Conservation (phyloP, 1,140 invertebrate species). For the Drepana arcuata region DNA sequence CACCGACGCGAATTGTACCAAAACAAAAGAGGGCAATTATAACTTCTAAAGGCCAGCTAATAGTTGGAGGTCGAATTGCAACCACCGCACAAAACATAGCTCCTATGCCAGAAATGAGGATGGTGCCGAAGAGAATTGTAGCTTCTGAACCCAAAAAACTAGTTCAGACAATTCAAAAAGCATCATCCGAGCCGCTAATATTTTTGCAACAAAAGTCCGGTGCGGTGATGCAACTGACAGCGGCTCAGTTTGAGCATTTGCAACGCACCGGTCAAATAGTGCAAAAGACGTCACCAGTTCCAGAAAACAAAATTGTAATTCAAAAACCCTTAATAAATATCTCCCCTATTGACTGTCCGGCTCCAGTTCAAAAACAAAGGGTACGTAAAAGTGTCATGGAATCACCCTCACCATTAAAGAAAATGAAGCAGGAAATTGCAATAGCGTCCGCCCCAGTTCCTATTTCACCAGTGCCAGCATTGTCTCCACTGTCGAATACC, state of each 20-base stretch:
- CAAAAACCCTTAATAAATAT: conserved; percentile 57
- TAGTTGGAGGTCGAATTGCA: conserved; percentile 48
- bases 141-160: conserved; percentile 47
- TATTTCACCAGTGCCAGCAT: conserved; percentile 19
- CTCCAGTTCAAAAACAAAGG: conserved; percentile 35
- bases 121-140: conserved; percentile 41
- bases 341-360: conserved; percentile 25
- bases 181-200: conserved; percentile 46
- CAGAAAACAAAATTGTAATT: conserved; percentile 48
- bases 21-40: conserved; percentile 64
- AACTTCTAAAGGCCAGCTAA: conserved; percentile 71
- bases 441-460: conserved; percentile 28
- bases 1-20: conserved; percentile 46
- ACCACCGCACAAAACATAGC: conserved; percentile 66
- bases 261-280: conserved; percentile 63
- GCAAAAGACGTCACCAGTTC: conserved; percentile 34
- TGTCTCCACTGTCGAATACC: conserved; percentile 26
- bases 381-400: conserved; percentile 29
- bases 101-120: conserved; percentile 49
- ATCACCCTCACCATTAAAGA: conserved; percentile 37
- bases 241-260: conserved; percentile 65
- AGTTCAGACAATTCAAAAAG: conserved; percentile 46
- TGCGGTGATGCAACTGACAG: conserved; percentile 58
- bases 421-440: conserved; percentile 44
- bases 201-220: conserved; percentile 62